These are phyloP conservation scores for Pristionchus fissidentatus DNA, from an alignment of 2,888 invertebrate genomes.

Conservation along the genomic window DNA sequence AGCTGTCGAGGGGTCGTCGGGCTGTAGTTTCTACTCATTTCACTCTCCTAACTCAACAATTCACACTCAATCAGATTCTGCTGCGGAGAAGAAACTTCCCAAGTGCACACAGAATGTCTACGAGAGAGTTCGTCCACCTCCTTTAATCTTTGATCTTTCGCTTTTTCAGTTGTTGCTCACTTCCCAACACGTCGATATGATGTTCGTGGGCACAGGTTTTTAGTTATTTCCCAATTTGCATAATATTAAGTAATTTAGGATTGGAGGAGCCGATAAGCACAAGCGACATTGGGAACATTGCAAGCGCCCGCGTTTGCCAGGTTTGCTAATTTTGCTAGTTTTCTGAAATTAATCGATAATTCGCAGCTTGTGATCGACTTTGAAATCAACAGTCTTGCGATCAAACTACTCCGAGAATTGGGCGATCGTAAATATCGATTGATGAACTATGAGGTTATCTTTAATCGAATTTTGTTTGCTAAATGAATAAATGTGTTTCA, in stretches of 20 bases:
- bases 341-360: not conserved
- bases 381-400: not conserved
- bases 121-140: not conserved
- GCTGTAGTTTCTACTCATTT: not conserved
- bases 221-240: not conserved
- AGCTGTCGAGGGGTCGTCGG: not conserved
- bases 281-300: not conserved
- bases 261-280: not conserved
- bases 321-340: not conserved
- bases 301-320: not conserved
- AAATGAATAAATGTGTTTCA: not conserved
- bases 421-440: not conserved
- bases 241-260: not conserved
- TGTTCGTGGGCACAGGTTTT: not conserved
- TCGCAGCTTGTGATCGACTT: not conserved
- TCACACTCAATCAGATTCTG: not conserved
- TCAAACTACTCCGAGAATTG: not conserved
- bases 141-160: not conserved
- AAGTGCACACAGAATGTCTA: too few species aligned
- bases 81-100: not conserved
- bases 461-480: not conserved
- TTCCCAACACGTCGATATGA: not conserved
- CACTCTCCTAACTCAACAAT: not conserved
- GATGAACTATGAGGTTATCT: constrained; percentile 4
- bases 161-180: constrained; percentile 1